Conservation (phyloP, 2,888 invertebrate species). For the Spisula subtruncata region DNA sequence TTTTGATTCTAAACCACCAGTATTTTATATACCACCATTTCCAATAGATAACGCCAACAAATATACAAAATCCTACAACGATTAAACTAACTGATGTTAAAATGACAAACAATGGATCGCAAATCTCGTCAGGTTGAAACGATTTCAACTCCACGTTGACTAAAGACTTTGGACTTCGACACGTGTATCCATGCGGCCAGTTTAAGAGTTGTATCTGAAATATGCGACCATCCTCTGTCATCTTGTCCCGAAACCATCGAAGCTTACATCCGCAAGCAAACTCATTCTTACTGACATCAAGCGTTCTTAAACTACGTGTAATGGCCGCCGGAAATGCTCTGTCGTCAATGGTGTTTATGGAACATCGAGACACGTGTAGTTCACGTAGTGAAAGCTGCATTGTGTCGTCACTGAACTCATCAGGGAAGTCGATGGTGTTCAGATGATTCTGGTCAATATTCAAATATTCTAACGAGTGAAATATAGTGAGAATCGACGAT, state of each 20-base stretch:
- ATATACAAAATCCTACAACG: conserved; percentile 24
- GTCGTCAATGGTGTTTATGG: conserved; percentile 9
- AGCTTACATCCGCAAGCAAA: conserved; percentile 45
- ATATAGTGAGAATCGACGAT: background rate
- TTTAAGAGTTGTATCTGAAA: conserved; percentile 1
- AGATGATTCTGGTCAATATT: conserved; percentile 26
- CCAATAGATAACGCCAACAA: conserved; percentile 24
- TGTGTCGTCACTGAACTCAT: background rate
- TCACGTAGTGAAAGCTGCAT: background rate
- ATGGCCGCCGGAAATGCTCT: conserved; percentile 32
- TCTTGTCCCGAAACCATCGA: conserved; percentile 40
- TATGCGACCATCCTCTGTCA: conserved; percentile 13
- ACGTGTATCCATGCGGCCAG: conserved; percentile 55
- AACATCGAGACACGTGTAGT: background rate
- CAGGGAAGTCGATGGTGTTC: conserved; percentile 12
- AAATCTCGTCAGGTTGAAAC: conserved; percentile 30
- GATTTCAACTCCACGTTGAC: background rate
- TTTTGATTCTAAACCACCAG: conserved; percentile 38
- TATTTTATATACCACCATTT: conserved; percentile 56
- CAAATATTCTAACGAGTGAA: conserved; percentile 17
- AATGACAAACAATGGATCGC: conserved; percentile 4
- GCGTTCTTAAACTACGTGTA: background rate
- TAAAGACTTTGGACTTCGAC: conserved; percentile 35
- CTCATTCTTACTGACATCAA: conserved; percentile 35
- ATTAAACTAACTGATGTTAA: conserved; percentile 3